Evolutionary conservation across 2,888 invertebrate genomes (phyloP), one percentile per base, ranked within the genome.

Genomic region (Pharmacophagus antenor): DNA sequence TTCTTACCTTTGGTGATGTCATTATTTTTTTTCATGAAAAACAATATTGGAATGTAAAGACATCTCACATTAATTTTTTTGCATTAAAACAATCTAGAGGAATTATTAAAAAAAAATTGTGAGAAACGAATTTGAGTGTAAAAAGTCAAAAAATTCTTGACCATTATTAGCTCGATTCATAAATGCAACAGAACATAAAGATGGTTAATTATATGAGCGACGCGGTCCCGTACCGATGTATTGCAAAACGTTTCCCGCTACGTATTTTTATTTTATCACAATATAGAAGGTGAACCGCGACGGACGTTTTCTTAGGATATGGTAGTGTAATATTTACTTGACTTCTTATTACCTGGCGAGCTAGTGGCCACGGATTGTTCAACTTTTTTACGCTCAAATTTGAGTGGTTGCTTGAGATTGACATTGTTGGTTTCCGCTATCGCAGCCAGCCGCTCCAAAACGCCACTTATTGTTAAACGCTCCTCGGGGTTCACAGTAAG

Each of bases 381-480:
- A 91, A 91, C 91, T 91, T 91, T 91, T 91, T 92, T 92, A 85
- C 91, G 90, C 85, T 93, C 93, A 77, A 95, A 91, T 77, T 93
- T 93, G 70, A 97, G 91, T 67, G 97, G 94, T 74, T 95, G 95
- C 82, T 95, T 95, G 61, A 97, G 92, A 84, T 95, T 95, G 88
- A 97, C 94, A 67, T 94, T 94, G 80, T 95, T 94, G 58, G 96
- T 95, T 84, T 97, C 96, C 1, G 97, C 96, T 69, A 99, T 95
- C 58, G 97, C 96, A 58, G 96, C 97, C 66, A 99, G 84, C 67
- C 96, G 92, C 78, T 98, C 97, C 71, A 98, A 87, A 57, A 99
- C 89, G 71, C 94, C 94, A 64, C 94, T 93, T 58, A 98, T 94
- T 56, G 93, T 93, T 68, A 97, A 91, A 67, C 99, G 93, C 70